Evolutionary conservation across 2,888 invertebrate species (phyloP).

Genomic region (Gari tellinella): DNA sequence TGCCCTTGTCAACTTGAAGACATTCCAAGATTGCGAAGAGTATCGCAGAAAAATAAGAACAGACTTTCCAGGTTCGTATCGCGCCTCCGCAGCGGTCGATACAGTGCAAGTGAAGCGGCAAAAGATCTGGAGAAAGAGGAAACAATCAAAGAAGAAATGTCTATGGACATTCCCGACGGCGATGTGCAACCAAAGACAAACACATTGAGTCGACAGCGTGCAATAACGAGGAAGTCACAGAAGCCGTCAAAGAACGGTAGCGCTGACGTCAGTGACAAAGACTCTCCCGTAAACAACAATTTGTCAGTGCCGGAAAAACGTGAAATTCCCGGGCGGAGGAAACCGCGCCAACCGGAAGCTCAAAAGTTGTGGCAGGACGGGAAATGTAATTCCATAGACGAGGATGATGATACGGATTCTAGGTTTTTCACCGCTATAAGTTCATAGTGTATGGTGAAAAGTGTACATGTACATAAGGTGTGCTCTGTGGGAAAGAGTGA

Average conservation of each 20-base stretch:
- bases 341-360: slow-evolving; percentile 42
- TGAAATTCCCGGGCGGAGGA: slow-evolving; percentile 54
- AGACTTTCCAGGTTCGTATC: slow-evolving; percentile 61
- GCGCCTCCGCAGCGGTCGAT: slow-evolving; percentile 51
- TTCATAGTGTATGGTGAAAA: background rate
- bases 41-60: slow-evolving; percentile 66
- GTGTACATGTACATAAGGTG: no score
- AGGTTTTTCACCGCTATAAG: slow-evolving; percentile 56
- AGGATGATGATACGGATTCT: slow-evolving; percentile 46
- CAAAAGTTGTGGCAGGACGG: slow-evolving; percentile 45
- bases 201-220: slow-evolving; percentile 10
- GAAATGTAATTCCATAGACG: slow-evolving; percentile 63
- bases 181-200: background rate
- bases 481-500: no score
- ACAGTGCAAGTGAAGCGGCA: slow-evolving; percentile 38
- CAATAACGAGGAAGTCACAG: slow-evolving; percentile 11
- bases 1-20: slow-evolving; percentile 64
- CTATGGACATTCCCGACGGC: slow-evolving; percentile 20
- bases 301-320: slow-evolving; percentile 1
- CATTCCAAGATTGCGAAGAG: slow-evolving; percentile 65
- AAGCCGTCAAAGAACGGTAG: background rate
- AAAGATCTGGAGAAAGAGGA: slow-evolving; percentile 41
- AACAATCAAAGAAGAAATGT: slow-evolving; percentile 27
- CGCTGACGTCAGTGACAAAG: background rate
- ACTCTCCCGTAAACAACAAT: no score